These are phyloP conservation scores for Tringa solitaria DNA, from an alignment of 2,113 vertebrate species.

Conservation along the genomic window DNA sequence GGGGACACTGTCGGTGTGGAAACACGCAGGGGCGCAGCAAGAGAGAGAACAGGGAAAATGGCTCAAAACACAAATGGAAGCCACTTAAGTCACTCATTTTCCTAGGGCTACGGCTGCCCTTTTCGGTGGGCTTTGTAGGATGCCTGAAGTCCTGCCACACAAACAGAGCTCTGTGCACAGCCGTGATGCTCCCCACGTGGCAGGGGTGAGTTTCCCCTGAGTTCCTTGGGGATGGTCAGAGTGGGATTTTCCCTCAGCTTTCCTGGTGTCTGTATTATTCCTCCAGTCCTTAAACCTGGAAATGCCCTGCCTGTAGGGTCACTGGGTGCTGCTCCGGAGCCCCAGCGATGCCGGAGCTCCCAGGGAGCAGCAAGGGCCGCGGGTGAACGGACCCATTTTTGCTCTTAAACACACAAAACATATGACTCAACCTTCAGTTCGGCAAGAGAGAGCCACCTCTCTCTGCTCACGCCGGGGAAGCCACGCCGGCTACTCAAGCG, in stretches of 20 bases:
- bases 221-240: not conserved
- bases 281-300: not conserved
- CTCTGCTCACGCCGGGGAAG: not conserved
- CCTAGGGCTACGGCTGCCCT: not conserved
- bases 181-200: not conserved
- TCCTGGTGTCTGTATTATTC: not conserved
- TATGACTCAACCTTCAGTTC: not conserved
- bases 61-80: not conserved
- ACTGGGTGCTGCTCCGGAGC: not conserved
- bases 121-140: not conserved
- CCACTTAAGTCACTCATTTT: not conserved
- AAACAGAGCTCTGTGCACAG: too few species aligned
- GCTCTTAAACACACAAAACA: accelerated
- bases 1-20: not conserved
- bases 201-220: not conserved
- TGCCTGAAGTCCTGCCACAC: not conserved
- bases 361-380: not conserved
- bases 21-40: not conserved
- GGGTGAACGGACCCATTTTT: not conserved
- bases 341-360: not conserved
- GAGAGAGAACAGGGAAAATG: not conserved
- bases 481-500: not conserved
- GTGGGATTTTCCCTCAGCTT: not conserved
- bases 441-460: not conserved
- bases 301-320: accelerated